Evolutionary conservation across 1,140 invertebrate genomes (phyloP).

Genomic region (Heterodera carotae): DNA sequence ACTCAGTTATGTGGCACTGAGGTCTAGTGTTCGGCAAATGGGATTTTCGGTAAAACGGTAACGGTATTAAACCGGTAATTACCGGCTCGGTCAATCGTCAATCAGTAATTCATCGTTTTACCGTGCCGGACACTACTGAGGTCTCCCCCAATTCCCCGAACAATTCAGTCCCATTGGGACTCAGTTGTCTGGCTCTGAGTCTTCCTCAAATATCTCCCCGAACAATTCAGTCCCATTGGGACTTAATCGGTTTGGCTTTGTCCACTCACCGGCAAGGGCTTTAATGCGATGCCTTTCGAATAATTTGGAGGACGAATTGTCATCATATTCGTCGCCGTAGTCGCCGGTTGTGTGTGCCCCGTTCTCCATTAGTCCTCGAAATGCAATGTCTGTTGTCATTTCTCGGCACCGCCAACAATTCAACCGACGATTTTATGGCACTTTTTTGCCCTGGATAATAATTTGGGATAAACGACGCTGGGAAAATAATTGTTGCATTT

Average conservation of each 20-base stretch:
- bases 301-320: constrained; percentile 93
- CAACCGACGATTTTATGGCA: constrained; percentile 1
- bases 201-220: no score
- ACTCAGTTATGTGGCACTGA: no score
- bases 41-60: no score
- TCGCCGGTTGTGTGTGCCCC: constrained; percentile 74
- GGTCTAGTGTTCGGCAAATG: no score
- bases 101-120: no score
- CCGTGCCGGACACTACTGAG: no score
- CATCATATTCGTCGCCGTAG: constrained; percentile 94
- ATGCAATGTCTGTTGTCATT: constrained; percentile 82
- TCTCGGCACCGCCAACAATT: neutral
- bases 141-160: no score
- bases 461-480: neutral
- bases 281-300: constrained; percentile 98
- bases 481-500: neutral
- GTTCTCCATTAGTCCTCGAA: constrained; percentile 71
- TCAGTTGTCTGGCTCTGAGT: no score
- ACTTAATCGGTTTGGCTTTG: neutral
- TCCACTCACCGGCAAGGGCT: constrained; percentile 83
- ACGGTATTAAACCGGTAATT: no score
- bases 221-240: no score
- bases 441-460: neutral
- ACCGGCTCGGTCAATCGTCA: no score
- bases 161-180: no score